A percentile compares a stretch with the other conserved stretches of the same genome.
Evolutionary conservation across 2,888 invertebrate species (phyloP).

Genomic region (Perizoma affinitatum): DNA sequence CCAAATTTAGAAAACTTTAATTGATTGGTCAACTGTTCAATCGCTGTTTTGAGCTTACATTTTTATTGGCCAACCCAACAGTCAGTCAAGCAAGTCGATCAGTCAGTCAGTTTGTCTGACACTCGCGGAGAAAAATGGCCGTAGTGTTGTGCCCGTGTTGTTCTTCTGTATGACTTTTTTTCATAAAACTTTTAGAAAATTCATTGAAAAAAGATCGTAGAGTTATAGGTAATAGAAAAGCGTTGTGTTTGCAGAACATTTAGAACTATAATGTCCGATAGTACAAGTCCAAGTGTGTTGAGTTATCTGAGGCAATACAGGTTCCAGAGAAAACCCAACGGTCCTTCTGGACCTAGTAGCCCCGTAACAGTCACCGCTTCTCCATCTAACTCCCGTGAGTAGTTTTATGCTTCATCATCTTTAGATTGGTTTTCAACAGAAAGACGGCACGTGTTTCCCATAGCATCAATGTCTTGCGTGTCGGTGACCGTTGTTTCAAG

Average conservation of each 20-base stretch:
- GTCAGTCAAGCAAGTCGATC: no score
- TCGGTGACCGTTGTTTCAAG: slow-evolving; percentile 52
- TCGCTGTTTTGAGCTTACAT: slow-evolving; percentile 32
- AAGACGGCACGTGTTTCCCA: slow-evolving; percentile 50
- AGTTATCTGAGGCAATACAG: slow-evolving; percentile 87
- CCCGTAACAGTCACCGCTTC: slow-evolving; percentile 64
- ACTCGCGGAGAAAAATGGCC: slow-evolving; percentile 81
- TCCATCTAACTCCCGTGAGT: slow-evolving; percentile 74
- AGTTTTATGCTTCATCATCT: slow-evolving; percentile 22
- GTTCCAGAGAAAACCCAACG: slow-evolving; percentile 86
- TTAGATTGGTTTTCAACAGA: slow-evolving; percentile 12
- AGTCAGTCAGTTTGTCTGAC: slow-evolving; percentile 46
- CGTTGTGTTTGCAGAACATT: slow-evolving; percentile 36
- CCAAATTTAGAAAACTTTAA: neutral
- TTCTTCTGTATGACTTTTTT: slow-evolving; percentile 58
- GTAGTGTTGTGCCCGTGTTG: slow-evolving; percentile 71
- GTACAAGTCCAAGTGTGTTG: slow-evolving; percentile 83
- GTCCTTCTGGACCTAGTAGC: slow-evolving; percentile 60
- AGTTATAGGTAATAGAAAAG: slow-evolving; percentile 25
- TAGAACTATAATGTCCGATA: slow-evolving; percentile 70
- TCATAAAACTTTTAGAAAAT: slow-evolving; percentile 57
- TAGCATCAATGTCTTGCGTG: slow-evolving; percentile 30
- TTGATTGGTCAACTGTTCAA: slow-evolving; percentile 41
- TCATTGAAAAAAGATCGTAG: slow-evolving; percentile 40
- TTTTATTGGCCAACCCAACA: slow-evolving; percentile 49